Percentiles rank a stretch among this genome's conserved stretches.
phyloP scores from a whole-genome alignment of 2,888 invertebrate genomes.

The Norana najaformis region DNA sequence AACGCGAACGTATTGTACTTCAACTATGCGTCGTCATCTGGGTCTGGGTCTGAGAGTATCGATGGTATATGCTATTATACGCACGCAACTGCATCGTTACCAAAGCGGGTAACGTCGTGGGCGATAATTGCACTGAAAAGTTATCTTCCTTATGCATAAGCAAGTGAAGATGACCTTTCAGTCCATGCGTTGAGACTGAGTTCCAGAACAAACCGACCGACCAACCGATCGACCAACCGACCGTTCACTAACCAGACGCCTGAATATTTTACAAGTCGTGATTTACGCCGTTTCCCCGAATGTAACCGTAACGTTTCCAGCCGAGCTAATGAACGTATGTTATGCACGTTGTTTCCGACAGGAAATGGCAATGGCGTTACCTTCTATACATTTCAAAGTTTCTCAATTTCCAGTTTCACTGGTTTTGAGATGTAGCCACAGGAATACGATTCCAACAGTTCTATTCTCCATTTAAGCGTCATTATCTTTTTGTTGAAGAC shows the following conservation, averaged over 20 bases:
- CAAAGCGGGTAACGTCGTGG: background rate
- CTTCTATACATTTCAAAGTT: background rate
- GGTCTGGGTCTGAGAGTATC: background rate
- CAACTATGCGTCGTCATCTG: background rate
- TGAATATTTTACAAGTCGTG: background rate
- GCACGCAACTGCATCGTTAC: background rate
- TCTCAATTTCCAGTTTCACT: background rate
- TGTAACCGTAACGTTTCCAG: background rate
- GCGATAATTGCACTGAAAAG: background rate
- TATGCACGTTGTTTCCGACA: background rate
- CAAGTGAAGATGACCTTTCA: constrained; percentile 13
- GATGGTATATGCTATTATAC: background rate
- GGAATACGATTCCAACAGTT: background rate
- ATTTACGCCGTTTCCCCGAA: background rate
- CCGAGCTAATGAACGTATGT: background rate
- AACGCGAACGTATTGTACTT: background rate
- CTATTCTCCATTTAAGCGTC: background rate
- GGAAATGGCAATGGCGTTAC: background rate
- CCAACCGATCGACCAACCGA: background rate
- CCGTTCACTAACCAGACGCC: background rate
- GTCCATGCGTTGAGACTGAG: background rate
- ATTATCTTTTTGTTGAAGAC: background rate
- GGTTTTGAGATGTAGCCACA: background rate
- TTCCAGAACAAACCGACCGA: too few relatives aligned
- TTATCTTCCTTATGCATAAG: background rate